A percentile compares a stretch with the other conserved stretches of the same genome.
phyloP scores from a whole-genome alignment of 1,140 invertebrate species.

The Cydia splendana region DNA sequence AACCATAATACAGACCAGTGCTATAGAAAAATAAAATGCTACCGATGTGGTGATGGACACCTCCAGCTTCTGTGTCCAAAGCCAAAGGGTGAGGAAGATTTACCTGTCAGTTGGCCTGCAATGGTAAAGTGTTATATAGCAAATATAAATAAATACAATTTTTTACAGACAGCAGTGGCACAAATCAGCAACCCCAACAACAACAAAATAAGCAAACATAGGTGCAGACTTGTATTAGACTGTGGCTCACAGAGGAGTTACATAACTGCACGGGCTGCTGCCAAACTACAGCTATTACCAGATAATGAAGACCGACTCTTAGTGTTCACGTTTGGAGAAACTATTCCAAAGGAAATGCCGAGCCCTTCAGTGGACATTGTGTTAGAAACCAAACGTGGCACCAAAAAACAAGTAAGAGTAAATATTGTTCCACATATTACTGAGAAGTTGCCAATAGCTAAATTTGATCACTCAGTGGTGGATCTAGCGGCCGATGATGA shows the following conservation, averaged over 20 bases:
- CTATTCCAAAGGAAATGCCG: not conserved
- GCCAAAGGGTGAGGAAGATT: not conserved
- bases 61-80: not conserved
- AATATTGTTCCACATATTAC: slow-evolving; percentile 28
- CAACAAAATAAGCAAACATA: not conserved
- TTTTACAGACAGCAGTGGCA: slow-evolving; percentile 19
- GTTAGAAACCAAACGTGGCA: slow-evolving; percentile 14
- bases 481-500: slow-evolving; percentile 32
- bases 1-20: not conserved
- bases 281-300: not conserved
- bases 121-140: not conserved
- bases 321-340: not conserved
- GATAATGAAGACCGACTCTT: not conserved
- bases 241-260: not conserved
- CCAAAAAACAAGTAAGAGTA: not conserved
- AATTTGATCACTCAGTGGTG: not conserved
- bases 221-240: slow-evolving; percentile 14
- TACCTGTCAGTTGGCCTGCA: too few species aligned
- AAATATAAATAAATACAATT: not conserved
- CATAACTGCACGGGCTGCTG: not conserved
- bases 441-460: slow-evolving; percentile 1
- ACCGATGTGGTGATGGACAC: not conserved
- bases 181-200: not conserved
- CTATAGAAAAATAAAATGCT: not conserved
- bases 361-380: not conserved